Base-by-base conservation (phyloP, 2,888 invertebrate species). In the Drosophila rellima region DNA sequence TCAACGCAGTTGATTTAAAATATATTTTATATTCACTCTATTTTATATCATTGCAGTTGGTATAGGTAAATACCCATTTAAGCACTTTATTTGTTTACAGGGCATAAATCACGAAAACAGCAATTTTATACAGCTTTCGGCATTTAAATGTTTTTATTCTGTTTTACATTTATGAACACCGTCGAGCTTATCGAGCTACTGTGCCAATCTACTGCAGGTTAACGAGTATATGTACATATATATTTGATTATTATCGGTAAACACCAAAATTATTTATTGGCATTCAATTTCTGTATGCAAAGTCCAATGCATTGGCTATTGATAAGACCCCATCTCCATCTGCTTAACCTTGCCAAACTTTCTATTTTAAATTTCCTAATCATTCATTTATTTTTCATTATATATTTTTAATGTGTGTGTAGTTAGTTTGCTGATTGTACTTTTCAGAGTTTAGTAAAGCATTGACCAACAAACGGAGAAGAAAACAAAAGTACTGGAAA, bases 221-320 rank as follows among this genome's bases (percentile, higher is more conserved):
- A 42, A 42, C 20, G n/a, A 48, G 17, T 40, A 5, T 37, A 23
- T 37, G 17, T 40, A 5, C 31, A 23, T 37, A 35, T 26, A 23
- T 31, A 39, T 31, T 42, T 59, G 23, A 42, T 70, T 40, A 23
- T 40, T 47, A 72, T 77, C 73, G 59, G 42, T 20, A 7, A 0
- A 39, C 13, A 35, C 3, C 15, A 4, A 17, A 48, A 45, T 39
- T 50, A 52, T 68, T 73, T 77, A 59, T 74, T 50, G 60, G 7
- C 5, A 35, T 35, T 23, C 23, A 15, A 15, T 39, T 52, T 11
- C 3, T 20, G 15, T 66, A 50, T 62, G 40, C 48, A 73, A 66
- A 57, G 61, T 78, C 67, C 57, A 77, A 3, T 54, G 50, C 42
- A 74, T 7, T 42, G 18, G 18, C 20, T n/a, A 18, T 55, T 50